Conservation (phyloP, 92 coral and sea anemone genomes). For the Epizoanthus rinbou region DNA sequence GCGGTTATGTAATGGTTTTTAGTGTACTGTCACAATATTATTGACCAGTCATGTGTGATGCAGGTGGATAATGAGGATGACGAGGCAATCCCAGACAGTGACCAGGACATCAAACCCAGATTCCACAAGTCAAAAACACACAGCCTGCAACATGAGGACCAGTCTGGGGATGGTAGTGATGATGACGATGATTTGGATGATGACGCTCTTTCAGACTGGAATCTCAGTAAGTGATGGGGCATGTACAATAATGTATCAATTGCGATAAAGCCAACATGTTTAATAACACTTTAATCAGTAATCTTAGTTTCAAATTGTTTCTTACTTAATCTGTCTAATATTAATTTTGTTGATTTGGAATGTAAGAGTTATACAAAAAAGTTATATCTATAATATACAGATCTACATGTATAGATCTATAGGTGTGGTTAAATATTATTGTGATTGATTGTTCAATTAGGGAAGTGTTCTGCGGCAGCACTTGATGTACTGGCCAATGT, state of each 20-base stretch:
- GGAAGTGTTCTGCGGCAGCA: slow-evolving; percentile 99
- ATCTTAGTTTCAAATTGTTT: background rate
- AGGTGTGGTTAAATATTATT: background rate
- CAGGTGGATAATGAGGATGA: slow-evolving; percentile 99
- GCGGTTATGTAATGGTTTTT: too few relatives aligned
- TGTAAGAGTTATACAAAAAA: too few relatives aligned
- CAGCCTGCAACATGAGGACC: slow-evolving; percentile 93
- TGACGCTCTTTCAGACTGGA: slow-evolving; percentile 98
- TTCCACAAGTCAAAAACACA: slow-evolving; percentile 98
- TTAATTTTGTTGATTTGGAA: too few relatives aligned
- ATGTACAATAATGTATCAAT: background rate
- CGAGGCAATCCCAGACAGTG: slow-evolving; percentile 94
- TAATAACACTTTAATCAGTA: background rate
- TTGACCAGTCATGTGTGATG: background rate
- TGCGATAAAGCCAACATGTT: background rate
- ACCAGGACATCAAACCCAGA: slow-evolving; percentile 96
- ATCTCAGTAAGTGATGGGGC: slow-evolving; percentile 70
- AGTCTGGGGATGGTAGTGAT: slow-evolving; percentile 83
- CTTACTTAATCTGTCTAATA: too few relatives aligned
- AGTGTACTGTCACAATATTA: too few relatives aligned
- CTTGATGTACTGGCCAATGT: slow-evolving; percentile 97
- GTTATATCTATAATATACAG: too few relatives aligned
- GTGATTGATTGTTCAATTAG: slow-evolving; percentile 46
- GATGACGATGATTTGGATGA: slow-evolving; percentile 96
- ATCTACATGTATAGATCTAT: too few relatives aligned